phyloP scores from a whole-genome alignment of 2,888 invertebrate genomes.

The Melitaea athalia region DNA sequence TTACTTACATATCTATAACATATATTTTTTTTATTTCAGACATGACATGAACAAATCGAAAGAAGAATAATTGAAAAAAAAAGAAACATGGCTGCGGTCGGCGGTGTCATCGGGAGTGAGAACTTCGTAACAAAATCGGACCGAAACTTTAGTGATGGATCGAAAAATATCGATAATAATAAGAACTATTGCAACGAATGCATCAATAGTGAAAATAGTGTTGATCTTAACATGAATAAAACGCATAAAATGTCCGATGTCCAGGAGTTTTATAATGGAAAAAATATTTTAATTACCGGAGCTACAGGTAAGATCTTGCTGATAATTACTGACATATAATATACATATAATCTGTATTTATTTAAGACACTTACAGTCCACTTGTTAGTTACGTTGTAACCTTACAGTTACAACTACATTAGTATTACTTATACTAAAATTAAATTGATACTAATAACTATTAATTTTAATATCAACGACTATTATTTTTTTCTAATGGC shows the following conservation, averaged over 20 bases:
- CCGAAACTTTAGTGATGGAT: slow-evolving; percentile 13
- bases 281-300: slow-evolving; percentile 83
- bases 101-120: slow-evolving; percentile 15
- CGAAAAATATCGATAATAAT: slow-evolving; percentile 17
- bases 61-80: slow-evolving; percentile 6
- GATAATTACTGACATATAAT: background rate
- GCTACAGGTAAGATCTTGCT: slow-evolving; percentile 74
- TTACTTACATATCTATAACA: background rate
- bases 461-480: too few relatives aligned
- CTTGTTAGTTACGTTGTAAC: too few relatives aligned
- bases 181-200: slow-evolving; percentile 38
- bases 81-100: slow-evolving; percentile 34
- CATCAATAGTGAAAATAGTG: slow-evolving; percentile 40
- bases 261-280: slow-evolving; percentile 82
- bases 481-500: too few relatives aligned
- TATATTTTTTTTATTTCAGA: slow-evolving; percentile 49
- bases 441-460: too few relatives aligned
- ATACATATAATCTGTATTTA: too few relatives aligned
- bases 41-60: slow-evolving; percentile 39
- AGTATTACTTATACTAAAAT: too few relatives aligned
- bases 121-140: slow-evolving; percentile 26
- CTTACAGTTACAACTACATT: too few relatives aligned
- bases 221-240: slow-evolving; percentile 53
- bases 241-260: slow-evolving; percentile 61
- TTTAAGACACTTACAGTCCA: too few relatives aligned